Evolutionary conservation across 2,113 vertebrate genomes (phyloP).

Genomic region (Phocoena sinus): DNA sequence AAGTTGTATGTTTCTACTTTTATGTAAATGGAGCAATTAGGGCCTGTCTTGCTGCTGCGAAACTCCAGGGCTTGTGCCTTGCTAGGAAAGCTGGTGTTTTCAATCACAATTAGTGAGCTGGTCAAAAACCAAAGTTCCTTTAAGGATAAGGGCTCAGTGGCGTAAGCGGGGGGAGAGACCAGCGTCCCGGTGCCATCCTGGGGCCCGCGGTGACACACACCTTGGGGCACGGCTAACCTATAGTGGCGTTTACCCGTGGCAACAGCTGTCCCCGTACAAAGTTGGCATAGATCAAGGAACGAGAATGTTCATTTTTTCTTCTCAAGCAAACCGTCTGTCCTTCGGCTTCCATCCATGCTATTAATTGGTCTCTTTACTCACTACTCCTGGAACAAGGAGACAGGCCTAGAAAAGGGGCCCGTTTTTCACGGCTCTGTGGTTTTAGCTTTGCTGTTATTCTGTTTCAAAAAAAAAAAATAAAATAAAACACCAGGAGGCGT

Average conservation of each 20-base stretch:
- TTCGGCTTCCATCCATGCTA: constrained; percentile 52
- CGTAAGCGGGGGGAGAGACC: constrained; percentile 52
- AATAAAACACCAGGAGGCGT: background rate
- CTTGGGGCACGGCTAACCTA: background rate
- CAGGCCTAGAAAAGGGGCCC: constrained; percentile 32
- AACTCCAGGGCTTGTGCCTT: constrained; percentile 71
- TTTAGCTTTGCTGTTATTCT: constrained; percentile 42
- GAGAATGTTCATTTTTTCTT: constrained; percentile 61
- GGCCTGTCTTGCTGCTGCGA: constrained; percentile 73
- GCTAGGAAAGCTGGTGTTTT: constrained; percentile 75
- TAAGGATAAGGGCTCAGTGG: constrained; percentile 77
- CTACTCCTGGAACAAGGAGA: constrained; percentile 18
- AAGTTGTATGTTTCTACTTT: constrained; percentile 76
- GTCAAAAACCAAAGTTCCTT: constrained; percentile 82
- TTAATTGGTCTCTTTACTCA: constrained; percentile 58
- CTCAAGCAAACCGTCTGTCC: constrained; percentile 48
- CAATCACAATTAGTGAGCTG: constrained; percentile 79
- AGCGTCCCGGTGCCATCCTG: constrained; percentile 32
- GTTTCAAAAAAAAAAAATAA: background rate
- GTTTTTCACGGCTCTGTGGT: constrained; percentile 43
- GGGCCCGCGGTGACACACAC: background rate
- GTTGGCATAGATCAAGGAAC: constrained; percentile 48
- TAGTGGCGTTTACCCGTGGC: background rate
- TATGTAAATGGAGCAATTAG: constrained; percentile 80
- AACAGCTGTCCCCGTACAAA: constrained; percentile 32